These are phyloP conservation scores for Pogonophryne albipinna DNA, from an alignment of 2,797 vertebrate species.

Conservation along the genomic window DNA sequence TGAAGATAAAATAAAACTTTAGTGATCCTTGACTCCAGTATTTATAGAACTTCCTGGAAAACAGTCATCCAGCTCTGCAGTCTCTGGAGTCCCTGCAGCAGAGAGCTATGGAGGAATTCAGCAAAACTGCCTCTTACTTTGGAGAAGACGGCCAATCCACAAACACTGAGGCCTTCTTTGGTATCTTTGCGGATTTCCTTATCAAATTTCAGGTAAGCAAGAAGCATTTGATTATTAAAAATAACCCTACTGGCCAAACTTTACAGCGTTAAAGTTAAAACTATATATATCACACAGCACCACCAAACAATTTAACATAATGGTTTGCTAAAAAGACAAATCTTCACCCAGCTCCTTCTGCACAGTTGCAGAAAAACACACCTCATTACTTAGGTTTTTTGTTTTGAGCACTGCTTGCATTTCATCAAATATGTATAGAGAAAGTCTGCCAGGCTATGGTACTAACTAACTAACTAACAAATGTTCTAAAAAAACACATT, in stretches of 20 bases:
- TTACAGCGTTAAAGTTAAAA: neutral
- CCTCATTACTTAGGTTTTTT: slow-evolving; percentile 35
- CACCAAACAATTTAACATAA: neutral
- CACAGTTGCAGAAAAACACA: slow-evolving; percentile 28
- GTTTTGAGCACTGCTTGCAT: slow-evolving; percentile 15
- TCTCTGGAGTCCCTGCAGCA: slow-evolving; percentile 94
- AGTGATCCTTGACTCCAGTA: slow-evolving; percentile 73
- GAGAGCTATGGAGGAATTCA: slow-evolving; percentile 92
- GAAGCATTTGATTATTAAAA: neutral
- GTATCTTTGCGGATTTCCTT: slow-evolving; percentile 96
- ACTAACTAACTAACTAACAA: neutral
- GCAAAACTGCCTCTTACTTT: slow-evolving; percentile 92
- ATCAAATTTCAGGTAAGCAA: slow-evolving; percentile 94
- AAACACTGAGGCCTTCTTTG: slow-evolving; percentile 95
- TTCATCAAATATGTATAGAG: slow-evolving; percentile 5
- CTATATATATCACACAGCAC: no score
- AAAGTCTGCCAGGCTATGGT: neutral
- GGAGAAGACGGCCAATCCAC: slow-evolving; percentile 93
- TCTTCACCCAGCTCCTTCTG: slow-evolving; percentile 7
- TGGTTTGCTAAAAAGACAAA: neutral
- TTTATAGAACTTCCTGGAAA: slow-evolving; percentile 94
- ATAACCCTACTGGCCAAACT: neutral
- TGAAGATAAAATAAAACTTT: neutral
- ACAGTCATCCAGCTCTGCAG: slow-evolving; percentile 91
- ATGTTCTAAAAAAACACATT: neutral